Base-by-base conservation (phyloP, 1,140 invertebrate species). In the Caenorhabditis remanei region DNA sequence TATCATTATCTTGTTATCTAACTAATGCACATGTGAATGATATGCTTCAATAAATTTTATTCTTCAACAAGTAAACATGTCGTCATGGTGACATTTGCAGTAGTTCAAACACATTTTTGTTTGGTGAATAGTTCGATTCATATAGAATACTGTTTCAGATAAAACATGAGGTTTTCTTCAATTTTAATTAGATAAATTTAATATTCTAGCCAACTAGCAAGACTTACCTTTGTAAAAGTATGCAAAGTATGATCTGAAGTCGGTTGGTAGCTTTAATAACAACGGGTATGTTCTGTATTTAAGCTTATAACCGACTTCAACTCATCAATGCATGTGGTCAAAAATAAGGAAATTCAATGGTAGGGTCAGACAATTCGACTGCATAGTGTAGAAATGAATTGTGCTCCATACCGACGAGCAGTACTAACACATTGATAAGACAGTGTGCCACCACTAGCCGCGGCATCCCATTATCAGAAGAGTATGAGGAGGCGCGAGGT, bases 201-300 rank as follows among this genome's bases (percentile, higher is more conserved):
- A 8, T 24, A 8, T 63, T 1, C 32, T 32, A 9, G 8, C 11
- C 11, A 71, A 8, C 4, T 13, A 65, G 40, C 24, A 9, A 13
- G 0, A 32, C 65, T 71, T 19, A 71, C 65, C n/a, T 50, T 50
- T 79, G 13, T 50, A 0, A 21, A 50, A 71, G 4, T n/a, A 21
- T 14, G 71, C 71, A 13, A 16, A 32, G 43, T 50, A 4, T 6
- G 71, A 79, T 24, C 53, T 79, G 71, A 79, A 79, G 71, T 9
- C 71, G 71, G 71, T 79, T 79, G 71, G 71, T 79, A 79, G 71
- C 71, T 79, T 79, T 79, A 79, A 79, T 79, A 79, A 21, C 71
- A 79, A 71, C 21, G 16, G 16, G 21, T n/a, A 2, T 4, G 5
- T 24, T 50, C 14, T 79, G 71, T 79, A 79, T 79, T 79, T 6